Evolutionary conservation across 2,888 invertebrate species (phyloP), one percentile per base, ranked within the genome.

Genomic region (Lasioglossum lativentre): DNA sequence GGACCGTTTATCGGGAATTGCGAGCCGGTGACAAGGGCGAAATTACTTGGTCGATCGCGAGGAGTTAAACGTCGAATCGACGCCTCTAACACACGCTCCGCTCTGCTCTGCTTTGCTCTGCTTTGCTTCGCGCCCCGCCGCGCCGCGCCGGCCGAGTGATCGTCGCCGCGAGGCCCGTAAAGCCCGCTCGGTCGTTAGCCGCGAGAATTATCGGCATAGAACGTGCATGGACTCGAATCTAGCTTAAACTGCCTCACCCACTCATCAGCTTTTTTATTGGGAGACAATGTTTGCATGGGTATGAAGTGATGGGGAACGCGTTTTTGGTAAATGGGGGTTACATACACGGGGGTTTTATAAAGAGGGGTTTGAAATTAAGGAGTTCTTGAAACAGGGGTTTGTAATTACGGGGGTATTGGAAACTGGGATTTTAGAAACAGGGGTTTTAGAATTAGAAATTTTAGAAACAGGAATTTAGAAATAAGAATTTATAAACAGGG

Each of bases 1-100:
- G 85, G 45, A 78, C 59, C 86, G 80, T 86, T 85, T 75, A 85
- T 85, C 86, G 75, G 79, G 80, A 78, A 75, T 72, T 80, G 68
- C 68, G 68, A 75, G 70, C 45, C 12, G 77, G 52, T 68, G 76
- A 85, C 78, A 75, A 75, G 77, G 72, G 73, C 52, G 70, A 78
- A 85, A 86, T 86, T 86, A 80, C 85, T 81, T 85, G 38, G 70
- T n/a, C 34, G 66, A 68, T 68, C 23, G 38, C 66, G 30, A 63
- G 27, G 14, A 63, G 63, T 47, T 19, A 47, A 16, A 34, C 74
- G 66, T 34, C 34, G 34, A 34, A 30, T 34, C 66, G 66, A 19
- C 66, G 16, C 66, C 38, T 38, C 16, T 23, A n/a, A 23, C 52
- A 52, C 52, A 10, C 52, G 52, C 52, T 52, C 23, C 45, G 45